phyloP scores from a whole-genome alignment of 2,888 invertebrate genomes.

The Stenodema calcarata region DNA sequence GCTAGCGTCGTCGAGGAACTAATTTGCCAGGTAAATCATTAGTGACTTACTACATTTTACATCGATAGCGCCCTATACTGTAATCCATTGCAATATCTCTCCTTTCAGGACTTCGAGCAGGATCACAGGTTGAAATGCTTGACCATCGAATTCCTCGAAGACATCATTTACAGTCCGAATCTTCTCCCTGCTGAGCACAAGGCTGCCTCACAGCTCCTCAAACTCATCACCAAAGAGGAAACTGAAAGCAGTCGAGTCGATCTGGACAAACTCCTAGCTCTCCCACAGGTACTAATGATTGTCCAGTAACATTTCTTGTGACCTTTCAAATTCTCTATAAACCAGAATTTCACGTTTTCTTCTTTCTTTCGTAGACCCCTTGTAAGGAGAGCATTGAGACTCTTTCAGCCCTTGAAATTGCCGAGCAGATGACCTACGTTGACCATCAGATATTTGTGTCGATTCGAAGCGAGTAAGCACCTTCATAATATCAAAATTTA shows the following conservation, averaged over 20 bases:
- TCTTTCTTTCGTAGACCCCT: constrained; percentile 67
- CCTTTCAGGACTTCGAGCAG: constrained; percentile 75
- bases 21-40: neutral
- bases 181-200: constrained; percentile 87
- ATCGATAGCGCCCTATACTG: no score
- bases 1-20: no score
- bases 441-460: constrained; percentile 90
- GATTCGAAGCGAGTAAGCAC: constrained; percentile 86
- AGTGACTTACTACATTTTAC: no score
- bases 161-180: constrained; percentile 83
- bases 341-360: neutral
- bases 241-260: constrained; percentile 71
- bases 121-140: constrained; percentile 75
- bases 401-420: constrained; percentile 86
- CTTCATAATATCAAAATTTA: no score
- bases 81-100: neutral
- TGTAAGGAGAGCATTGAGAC: constrained; percentile 85
- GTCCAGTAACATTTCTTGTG: neutral
- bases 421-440: constrained; percentile 89
- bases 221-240: constrained; percentile 79
- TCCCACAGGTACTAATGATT: constrained; percentile 67
- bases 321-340: neutral
- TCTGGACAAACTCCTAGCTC: constrained; percentile 71
- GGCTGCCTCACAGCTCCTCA: constrained; percentile 81
- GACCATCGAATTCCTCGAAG: constrained; percentile 86